Evolutionary conservation across 2,888 invertebrate genomes (phyloP), one percentile per base, ranked within the genome.

Genomic region (Lepidochitona cinerea): DNA sequence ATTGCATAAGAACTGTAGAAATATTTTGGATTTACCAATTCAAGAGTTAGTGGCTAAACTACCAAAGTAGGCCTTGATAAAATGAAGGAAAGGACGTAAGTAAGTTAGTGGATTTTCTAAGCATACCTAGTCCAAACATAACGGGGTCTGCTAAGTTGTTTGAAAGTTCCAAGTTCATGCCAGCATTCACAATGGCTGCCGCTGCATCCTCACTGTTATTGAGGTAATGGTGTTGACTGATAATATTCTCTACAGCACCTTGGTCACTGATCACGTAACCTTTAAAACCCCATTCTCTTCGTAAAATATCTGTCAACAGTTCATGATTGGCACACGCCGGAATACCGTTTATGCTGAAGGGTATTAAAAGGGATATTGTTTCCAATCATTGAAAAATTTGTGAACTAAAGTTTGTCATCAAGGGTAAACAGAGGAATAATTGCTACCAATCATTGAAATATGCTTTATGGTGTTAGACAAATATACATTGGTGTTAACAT

Each of bases 221-320:
- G 23, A 78, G 77, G 77, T 85, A 88, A 37, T 84, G 79, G 69
- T 87, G 86, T 23, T 74, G 76, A 0, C 76, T 59, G 12, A 85
- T 83, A 54, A 88, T 81, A 74, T 83, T 83, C 66, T 84, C 82
- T 7, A 89, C 81, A 14, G 88, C 89, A n/a, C 81, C 84, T 70
- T 86, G 83, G 64, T 89, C 89, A 74, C 88, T 87, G 64, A 88
- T 82, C 0, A 89, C 83, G 67, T 86, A 89, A 9, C 89, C 89
- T 23, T 75, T 81, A 76, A 88, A 89, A 23, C 83, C 84, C 87
- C 88, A 89, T 54, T 85, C 84, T 6, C 73, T 74, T 4, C 89
- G 77, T 5, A 88, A 75, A 35, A 88, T 84, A 37, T 87, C 85
- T 4, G 87, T 87, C 68, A 89, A 72, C 4, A 89, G 81, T 32